A percentile compares a stretch with the other conserved stretches of the same genome.
These are phyloP conservation scores for Saguinus oedipus DNA, from an alignment of 2,797 vertebrate genomes.

Conservation along the genomic window DNA sequence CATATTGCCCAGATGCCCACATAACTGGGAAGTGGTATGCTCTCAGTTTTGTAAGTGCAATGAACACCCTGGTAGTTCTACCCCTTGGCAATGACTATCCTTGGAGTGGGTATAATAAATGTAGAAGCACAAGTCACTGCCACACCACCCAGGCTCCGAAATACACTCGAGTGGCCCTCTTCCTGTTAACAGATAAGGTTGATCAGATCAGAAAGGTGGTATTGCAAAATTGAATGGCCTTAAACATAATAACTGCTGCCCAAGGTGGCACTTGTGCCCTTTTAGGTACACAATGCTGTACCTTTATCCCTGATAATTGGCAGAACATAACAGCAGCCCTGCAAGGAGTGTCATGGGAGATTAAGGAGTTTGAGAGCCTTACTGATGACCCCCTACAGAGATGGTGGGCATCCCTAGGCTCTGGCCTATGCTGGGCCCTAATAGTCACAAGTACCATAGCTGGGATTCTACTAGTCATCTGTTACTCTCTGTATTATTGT, in stretches of 20 bases:
- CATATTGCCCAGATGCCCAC: background rate
- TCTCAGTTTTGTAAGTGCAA: fast-evolving
- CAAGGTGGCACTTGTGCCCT: background rate
- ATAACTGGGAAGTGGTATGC: background rate
- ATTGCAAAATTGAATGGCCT: background rate
- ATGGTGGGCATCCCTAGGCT: background rate
- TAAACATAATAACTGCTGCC: background rate
- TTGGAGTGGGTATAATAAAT: background rate
- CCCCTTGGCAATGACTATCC: background rate
- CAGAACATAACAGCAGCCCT: background rate
- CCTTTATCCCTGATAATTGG: background rate
- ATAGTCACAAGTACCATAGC: fast-evolving
- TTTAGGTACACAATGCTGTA: background rate
- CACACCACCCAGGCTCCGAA: background rate
- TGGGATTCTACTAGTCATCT: background rate
- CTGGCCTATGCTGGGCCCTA: background rate
- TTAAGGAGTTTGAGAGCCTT: background rate
- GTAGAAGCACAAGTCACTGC: background rate
- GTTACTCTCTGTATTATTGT: background rate
- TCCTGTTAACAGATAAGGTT: background rate
- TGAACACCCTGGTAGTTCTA: background rate
- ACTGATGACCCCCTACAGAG: background rate
- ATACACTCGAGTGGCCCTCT: background rate
- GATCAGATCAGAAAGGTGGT: background rate
- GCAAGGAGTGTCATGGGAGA: background rate